These are phyloP conservation scores for Hesperia comma DNA, from an alignment of 2,888 invertebrate genomes.

Conservation along the genomic window DNA sequence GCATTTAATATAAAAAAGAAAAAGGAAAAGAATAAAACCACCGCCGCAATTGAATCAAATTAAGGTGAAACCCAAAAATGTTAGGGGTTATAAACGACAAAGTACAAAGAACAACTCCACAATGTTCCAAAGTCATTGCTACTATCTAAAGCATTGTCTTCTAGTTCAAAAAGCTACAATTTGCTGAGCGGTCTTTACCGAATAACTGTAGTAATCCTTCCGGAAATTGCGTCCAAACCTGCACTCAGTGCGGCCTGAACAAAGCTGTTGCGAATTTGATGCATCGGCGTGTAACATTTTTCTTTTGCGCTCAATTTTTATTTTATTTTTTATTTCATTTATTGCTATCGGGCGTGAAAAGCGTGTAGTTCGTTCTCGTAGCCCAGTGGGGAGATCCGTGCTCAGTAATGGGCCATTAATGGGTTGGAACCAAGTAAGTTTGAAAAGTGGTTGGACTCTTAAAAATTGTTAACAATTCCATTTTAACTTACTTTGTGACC, in stretches of 20 bases:
- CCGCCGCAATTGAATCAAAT: not conserved
- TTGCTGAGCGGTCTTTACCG: conserved; percentile 16
- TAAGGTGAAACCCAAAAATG: not conserved
- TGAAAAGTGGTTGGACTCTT: too few relatives aligned
- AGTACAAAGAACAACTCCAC: not conserved
- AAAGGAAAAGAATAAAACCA: too few relatives aligned
- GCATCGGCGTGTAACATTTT: conserved; percentile 8
- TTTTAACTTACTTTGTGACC: too few relatives aligned
- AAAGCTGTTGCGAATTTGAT: conserved; percentile 13
- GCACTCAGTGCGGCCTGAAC: conserved; percentile 6
- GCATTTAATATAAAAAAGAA: too few relatives aligned
- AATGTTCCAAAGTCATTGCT: not conserved
- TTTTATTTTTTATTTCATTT: not conserved
- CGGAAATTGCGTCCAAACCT: conserved; percentile 14
- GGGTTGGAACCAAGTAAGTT: too few relatives aligned
- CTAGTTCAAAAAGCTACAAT: conserved; percentile 18
- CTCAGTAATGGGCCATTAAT: too few relatives aligned
- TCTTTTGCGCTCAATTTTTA: not conserved
- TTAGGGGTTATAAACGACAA: too few relatives aligned
- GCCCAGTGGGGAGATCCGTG: too few relatives aligned
- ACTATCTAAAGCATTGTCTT: conserved; percentile 14
- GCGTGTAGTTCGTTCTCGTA: too few relatives aligned
- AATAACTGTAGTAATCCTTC: conserved; percentile 21
- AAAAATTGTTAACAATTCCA: too few relatives aligned
- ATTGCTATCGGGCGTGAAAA: not conserved